phyloP scores from a whole-genome alignment of 2,888 invertebrate species.

The Papilio protenor region DNA sequence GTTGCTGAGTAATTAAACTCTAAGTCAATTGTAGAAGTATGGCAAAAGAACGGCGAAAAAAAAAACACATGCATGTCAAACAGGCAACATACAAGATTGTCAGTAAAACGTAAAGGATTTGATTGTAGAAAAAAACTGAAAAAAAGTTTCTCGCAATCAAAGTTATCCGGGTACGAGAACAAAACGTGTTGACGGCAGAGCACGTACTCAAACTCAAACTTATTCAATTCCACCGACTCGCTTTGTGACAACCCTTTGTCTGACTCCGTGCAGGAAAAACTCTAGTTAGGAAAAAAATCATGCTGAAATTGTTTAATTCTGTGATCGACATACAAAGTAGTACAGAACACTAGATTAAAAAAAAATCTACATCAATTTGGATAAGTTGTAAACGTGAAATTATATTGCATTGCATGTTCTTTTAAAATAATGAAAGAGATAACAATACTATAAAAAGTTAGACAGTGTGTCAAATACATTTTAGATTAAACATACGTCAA shows the following conservation, averaged over 20 bases:
- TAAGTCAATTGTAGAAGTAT: no score
- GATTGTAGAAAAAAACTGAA: background rate
- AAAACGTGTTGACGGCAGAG: conserved; percentile 10
- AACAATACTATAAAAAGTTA: no score
- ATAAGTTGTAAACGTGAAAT: no score
- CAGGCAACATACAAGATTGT: no score
- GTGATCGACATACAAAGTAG: background rate
- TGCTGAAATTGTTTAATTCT: conserved; percentile 2
- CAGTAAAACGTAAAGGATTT: background rate
- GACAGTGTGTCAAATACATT: no score
- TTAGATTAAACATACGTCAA: no score
- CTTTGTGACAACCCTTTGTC: conserved; percentile 40
- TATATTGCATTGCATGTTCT: no score
- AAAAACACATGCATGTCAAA: background rate
- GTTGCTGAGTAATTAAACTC: no score
- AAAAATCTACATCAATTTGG: background rate
- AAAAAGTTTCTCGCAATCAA: conserved; percentile 26
- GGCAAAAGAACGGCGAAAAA: background rate
- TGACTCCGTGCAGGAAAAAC: conserved; percentile 14
- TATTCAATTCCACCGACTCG: conserved; percentile 38
- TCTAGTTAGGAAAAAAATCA: conserved; percentile 3
- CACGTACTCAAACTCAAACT: conserved; percentile 38
- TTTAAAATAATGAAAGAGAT: no score
- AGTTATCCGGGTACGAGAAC: conserved; percentile 21
- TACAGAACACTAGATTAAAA: background rate